These are phyloP conservation scores for Cephus pulcher DNA, from an alignment of 2,888 invertebrate species.

Conservation along the genomic window DNA sequence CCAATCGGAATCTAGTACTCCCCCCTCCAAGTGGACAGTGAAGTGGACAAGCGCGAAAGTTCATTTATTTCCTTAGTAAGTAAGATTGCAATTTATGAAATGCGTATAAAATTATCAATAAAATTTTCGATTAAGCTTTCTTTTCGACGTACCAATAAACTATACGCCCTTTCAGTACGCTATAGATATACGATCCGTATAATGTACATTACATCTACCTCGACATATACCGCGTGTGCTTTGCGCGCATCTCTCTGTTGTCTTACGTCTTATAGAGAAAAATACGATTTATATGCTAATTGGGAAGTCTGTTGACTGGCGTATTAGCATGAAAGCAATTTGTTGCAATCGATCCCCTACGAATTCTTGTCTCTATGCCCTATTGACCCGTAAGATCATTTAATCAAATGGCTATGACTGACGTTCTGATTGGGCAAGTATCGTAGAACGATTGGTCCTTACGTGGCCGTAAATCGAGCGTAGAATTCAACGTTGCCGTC, in stretches of 20 bases:
- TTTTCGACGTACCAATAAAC: background rate
- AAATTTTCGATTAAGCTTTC: background rate
- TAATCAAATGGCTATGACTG: too few relatives aligned
- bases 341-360: slow-evolving; percentile 35
- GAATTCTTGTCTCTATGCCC: background rate
- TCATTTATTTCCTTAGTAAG: background rate
- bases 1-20: too few relatives aligned
- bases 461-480: too few relatives aligned
- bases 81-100: background rate
- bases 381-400: background rate
- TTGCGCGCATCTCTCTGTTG: slow-evolving; percentile 1
- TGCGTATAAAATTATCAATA: background rate
- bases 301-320: slow-evolving; percentile 29
- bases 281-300: slow-evolving; percentile 52
- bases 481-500: background rate
- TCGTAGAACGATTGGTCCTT: background rate
- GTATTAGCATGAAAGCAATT: slow-evolving; percentile 46
- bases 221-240: slow-evolving; percentile 13
- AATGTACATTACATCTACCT: background rate
- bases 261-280: slow-evolving; percentile 24
- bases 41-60: background rate
- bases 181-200: background rate
- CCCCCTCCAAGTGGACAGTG: too few relatives aligned
- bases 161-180: background rate
- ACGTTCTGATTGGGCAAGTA: background rate